Conservation (phyloP, 2,113 vertebrate genomes). For the Corydoras sp. region DNA sequence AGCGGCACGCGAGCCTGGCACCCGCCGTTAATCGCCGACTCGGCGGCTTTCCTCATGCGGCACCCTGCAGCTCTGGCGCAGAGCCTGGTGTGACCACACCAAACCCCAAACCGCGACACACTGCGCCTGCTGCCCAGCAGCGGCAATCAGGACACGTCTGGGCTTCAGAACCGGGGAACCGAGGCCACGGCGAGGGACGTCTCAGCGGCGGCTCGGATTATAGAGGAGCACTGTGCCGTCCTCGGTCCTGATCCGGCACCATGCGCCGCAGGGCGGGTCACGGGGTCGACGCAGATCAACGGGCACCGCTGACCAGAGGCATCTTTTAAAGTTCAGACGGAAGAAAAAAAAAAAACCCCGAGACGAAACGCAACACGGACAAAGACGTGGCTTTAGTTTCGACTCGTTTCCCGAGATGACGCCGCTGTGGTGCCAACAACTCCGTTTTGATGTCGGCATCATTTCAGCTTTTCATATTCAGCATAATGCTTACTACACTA, state of each 20-base stretch:
- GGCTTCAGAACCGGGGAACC: neutral
- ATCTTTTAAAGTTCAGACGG: slow-evolving; percentile 1
- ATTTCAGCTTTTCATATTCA: too few relatives aligned
- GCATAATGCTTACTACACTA: too few relatives aligned
- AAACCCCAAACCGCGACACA: slow-evolving; percentile 39
- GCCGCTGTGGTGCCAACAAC: too few relatives aligned
- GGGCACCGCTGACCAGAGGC: slow-evolving; percentile 4
- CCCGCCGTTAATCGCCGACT: slow-evolving; percentile 17
- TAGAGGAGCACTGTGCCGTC: slow-evolving; percentile 8
- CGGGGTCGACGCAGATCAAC: slow-evolving; percentile 13
- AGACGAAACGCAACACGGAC: too few relatives aligned
- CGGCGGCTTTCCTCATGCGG: slow-evolving; percentile 5
- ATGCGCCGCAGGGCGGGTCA: slow-evolving; percentile 9
- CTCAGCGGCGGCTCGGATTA: slow-evolving; percentile 1
- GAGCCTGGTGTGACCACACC: slow-evolving; percentile 29
- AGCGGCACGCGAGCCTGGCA: neutral
- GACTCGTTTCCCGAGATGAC: too few relatives aligned
- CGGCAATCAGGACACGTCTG: slow-evolving; percentile 35
- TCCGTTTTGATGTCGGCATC: too few relatives aligned
- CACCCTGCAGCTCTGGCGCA: slow-evolving; percentile 19
- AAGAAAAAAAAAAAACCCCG: slow-evolving; percentile 1
- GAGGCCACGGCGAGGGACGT: too few relatives aligned
- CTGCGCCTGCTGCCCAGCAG: slow-evolving; percentile 25
- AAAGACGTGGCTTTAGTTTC: too few relatives aligned
- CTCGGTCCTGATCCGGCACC: neutral